These are phyloP conservation scores for Urocynchramus pylzowi DNA, from an alignment of 2,113 vertebrate genomes.

Conservation along the genomic window DNA sequence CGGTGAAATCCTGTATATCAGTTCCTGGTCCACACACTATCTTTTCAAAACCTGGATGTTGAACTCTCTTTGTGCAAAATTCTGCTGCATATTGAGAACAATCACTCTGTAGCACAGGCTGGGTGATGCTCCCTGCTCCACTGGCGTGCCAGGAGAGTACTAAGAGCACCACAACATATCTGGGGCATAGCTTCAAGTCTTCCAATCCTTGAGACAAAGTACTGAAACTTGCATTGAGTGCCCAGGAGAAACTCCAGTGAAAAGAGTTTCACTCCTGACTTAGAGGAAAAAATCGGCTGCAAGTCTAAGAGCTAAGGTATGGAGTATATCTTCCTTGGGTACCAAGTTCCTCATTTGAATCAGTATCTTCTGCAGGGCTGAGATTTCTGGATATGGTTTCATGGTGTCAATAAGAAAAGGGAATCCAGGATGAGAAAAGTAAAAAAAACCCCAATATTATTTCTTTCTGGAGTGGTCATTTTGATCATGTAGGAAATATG, in stretches of 20 bases:
- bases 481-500: neutral
- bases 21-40: neutral
- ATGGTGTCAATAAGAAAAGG: neutral
- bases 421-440: neutral
- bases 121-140: neutral
- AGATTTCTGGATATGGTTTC: neutral
- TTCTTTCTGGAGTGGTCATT: neutral
- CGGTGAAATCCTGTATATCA: neutral
- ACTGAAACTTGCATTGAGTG: neutral
- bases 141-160: neutral
- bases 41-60: neutral
- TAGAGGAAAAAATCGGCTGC: neutral
- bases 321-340: neutral
- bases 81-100: neutral
- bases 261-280: neutral
- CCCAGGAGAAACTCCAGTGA: neutral
- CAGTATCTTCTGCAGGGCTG: neutral
- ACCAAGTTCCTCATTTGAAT: neutral
- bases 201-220: neutral
- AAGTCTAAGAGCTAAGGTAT: neutral
- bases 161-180: accelerated
- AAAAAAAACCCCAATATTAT: neutral
- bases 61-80: neutral
- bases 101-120: neutral
- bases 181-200: neutral